phyloP scores from a whole-genome alignment of 2,888 invertebrate species.

The Oligia fasciuncula region DNA sequence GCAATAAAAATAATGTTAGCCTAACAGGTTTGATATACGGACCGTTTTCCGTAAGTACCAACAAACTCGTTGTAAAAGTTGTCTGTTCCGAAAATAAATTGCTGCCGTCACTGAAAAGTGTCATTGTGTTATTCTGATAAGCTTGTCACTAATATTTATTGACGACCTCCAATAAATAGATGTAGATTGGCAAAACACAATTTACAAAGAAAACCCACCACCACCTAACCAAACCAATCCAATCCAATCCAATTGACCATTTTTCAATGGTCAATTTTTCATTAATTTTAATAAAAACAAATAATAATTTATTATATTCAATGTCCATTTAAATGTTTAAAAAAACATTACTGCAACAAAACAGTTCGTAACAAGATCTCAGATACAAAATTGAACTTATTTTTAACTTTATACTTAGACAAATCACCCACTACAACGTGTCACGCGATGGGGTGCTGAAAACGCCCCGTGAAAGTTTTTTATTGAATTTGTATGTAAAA shows the following conservation, averaged over 20 bases:
- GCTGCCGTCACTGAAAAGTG: neutral
- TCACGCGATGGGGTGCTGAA: no score
- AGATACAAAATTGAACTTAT: neutral
- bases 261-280: neutral
- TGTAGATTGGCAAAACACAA: neutral
- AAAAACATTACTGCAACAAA: neutral
- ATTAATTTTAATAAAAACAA: neutral
- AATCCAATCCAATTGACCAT: no score
- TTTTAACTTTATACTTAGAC: neutral
- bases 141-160: neutral
- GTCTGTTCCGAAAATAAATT: conserved; percentile 8
- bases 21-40: neutral
- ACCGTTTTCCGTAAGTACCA: neutral
- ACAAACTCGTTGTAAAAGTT: neutral
- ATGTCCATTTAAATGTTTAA: neutral
- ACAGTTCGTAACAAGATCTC: neutral
- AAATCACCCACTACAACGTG: no score
- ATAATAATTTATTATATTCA: neutral
- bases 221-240: no score
- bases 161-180: neutral
- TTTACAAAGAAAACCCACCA: neutral
- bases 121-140: neutral
- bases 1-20: neutral
- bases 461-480: no score
- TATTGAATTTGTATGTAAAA: no score